Conservation (phyloP, 1,140 invertebrate genomes). For the Ridgeia piscesae region DNA sequence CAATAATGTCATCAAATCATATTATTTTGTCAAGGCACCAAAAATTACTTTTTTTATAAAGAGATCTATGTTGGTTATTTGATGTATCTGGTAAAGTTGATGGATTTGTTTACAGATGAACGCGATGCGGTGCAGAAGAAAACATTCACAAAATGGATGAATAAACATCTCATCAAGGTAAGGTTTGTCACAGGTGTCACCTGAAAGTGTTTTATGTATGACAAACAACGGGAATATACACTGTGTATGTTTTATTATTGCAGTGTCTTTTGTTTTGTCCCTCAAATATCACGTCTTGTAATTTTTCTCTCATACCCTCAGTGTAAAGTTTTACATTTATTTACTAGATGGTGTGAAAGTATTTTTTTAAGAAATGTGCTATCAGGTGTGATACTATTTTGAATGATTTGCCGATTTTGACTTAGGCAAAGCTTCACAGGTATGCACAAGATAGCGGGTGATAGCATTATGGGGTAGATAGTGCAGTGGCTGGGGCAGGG, state of each 20-base stretch:
- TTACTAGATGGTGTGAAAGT: background rate
- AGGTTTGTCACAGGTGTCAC: constrained; percentile 39
- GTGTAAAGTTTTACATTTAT: too few species aligned
- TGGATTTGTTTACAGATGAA: constrained; percentile 80
- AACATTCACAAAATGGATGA: constrained; percentile 99
- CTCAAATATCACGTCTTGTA: too few species aligned
- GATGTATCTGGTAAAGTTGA: background rate
- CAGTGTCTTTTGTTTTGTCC: too few species aligned
- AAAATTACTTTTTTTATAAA: background rate
- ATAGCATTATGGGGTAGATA: constrained; percentile 7
- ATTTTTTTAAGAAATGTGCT: background rate
- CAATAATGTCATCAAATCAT: background rate
- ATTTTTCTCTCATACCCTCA: too few species aligned
- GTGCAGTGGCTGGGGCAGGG: background rate
- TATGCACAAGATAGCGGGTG: background rate
- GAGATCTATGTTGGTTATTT: background rate
- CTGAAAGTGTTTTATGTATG: background rate
- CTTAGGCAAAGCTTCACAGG: background rate
- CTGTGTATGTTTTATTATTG: too few species aligned
- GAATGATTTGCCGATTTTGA: constrained; percentile 10
- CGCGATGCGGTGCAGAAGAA: constrained; percentile 99
- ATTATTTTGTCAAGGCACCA: background rate
- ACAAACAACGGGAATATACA: background rate
- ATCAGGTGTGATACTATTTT: background rate
- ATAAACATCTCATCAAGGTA: constrained; percentile 99